These are phyloP conservation scores for Acanthopagrus latus DNA, from an alignment of 2,797 vertebrate species.

Conservation along the genomic window DNA sequence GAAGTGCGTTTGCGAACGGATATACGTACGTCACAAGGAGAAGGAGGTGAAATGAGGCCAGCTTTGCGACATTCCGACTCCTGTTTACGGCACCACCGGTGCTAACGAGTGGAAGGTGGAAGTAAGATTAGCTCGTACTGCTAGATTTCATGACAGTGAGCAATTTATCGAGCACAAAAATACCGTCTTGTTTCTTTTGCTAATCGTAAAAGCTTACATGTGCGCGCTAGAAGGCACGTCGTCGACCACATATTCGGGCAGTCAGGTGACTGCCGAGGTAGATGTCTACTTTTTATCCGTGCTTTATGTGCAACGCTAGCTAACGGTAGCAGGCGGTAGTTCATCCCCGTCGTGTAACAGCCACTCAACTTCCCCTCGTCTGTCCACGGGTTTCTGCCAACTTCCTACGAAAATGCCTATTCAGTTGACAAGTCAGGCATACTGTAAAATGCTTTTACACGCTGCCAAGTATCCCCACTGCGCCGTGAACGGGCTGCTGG, in stretches of 20 bases:
- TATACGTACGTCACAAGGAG: slow-evolving; percentile 26
- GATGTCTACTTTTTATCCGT: slow-evolving; percentile 64
- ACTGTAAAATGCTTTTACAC: slow-evolving; percentile 97
- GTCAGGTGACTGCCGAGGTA: slow-evolving; percentile 25
- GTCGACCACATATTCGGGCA: not conserved
- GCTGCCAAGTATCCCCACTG: slow-evolving; percentile 95
- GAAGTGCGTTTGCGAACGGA: slow-evolving; percentile 60
- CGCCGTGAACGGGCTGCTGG: slow-evolving; percentile 94
- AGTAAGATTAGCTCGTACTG: slow-evolving; percentile 55
- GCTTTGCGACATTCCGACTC: slow-evolving; percentile 28
- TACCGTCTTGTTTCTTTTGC: not conserved
- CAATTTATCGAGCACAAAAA: not conserved
- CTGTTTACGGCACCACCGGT: slow-evolving; percentile 65
- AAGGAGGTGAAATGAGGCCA: not conserved
- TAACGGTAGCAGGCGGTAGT: slow-evolving; percentile 52
- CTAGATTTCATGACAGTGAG: not conserved
- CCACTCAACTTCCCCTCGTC: slow-evolving; percentile 26
- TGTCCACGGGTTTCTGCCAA: not conserved
- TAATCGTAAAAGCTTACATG: slow-evolving; percentile 11
- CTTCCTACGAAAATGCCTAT: slow-evolving; percentile 80
- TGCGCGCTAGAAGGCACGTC: not conserved
- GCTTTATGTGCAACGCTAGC: slow-evolving; percentile 61
- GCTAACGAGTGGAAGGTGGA: slow-evolving; percentile 51
- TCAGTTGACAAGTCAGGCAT: slow-evolving; percentile 95
- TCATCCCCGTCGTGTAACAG: slow-evolving; percentile 32